Evolutionary conservation across 2,888 invertebrate genomes (phyloP), one percentile per base, ranked within the genome.

Genomic region (Meloe dianella): DNA sequence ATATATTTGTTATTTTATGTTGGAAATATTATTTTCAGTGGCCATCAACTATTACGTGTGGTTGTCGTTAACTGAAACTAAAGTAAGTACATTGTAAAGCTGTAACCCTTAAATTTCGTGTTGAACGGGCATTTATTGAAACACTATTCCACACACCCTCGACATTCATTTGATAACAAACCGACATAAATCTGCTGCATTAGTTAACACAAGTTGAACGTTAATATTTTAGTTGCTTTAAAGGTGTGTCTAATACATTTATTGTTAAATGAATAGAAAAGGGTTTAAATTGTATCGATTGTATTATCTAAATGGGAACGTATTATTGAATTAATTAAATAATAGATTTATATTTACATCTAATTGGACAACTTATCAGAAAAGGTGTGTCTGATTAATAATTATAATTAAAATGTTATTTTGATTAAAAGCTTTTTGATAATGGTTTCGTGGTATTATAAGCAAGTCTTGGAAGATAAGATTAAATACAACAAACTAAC

Each of bases 161-260:
- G 20, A 47, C 58, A 54, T 65, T 61, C 32, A 32, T 60, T 61
- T 58, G 67, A 70, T 71, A 71, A 66, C 20, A 20, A 47, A 14
- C 61, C 61, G 66, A 65, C 41, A 65, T 65, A 68, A 71, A 71
- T 70, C 71, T 60, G 70, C 66, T 70, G 68, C 70, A 68, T 70
- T 70, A 68, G 66, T 66, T 70, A 64, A 63, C 66, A 66, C 66
- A 64, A 67, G 64, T 67, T 59, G 58, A 66, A 65, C 68, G 64
- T 35, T 70, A 70, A 70, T 68, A 41, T n/a, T 66, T 69, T 57
- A 59, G 64, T 69, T 66, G 66, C 66, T 69, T 29, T 35, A 63
- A 64, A 69, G 69, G 71, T 69, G 71, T 69, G 67, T 69, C 67
- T 65, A 61, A 1, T 10, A 3, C 6, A 61, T 64, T 69, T 66